phyloP scores from a whole-genome alignment of 2,888 invertebrate genomes.

The Ditylenchus weischeri region DNA sequence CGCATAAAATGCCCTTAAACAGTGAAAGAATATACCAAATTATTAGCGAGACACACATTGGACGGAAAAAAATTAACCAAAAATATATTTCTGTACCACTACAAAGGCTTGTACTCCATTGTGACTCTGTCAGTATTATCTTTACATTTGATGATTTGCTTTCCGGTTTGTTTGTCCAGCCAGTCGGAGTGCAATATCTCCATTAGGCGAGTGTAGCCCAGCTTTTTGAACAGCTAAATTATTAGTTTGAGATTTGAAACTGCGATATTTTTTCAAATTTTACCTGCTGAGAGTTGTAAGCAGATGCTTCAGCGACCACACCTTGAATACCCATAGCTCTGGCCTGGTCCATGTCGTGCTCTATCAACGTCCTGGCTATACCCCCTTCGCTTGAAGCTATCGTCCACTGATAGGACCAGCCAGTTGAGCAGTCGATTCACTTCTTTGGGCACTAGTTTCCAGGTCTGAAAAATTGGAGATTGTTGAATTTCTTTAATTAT shows the following conservation, averaged over 20 bases:
- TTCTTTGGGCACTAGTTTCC: conserved; percentile 30
- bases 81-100: background rate
- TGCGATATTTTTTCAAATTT: background rate
- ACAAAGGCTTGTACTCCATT: conserved; percentile 26
- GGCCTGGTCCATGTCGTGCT: conserved; percentile 30
- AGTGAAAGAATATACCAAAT: no score
- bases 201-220: conserved; percentile 25
- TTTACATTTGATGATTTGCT: conserved; percentile 27
- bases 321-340: conserved; percentile 30
- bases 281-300: conserved; percentile 37
- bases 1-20: no score
- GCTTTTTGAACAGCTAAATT: conserved; percentile 27
- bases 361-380: conserved; percentile 26
- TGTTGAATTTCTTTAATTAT: no score
- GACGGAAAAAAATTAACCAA: no score
- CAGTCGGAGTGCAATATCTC: conserved; percentile 29
- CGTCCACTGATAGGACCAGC: conserved; percentile 31
- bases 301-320: conserved; percentile 35
- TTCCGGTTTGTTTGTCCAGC: conserved; percentile 21
- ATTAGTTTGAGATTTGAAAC: background rate
- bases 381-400: conserved; percentile 30
- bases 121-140: conserved; percentile 28
- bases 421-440: conserved; percentile 24
- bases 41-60: no score
- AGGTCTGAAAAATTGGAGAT: conserved; percentile 26